These are phyloP conservation scores for Diceros bicornis DNA, from an alignment of 2,797 vertebrate genomes.

Conservation along the genomic window DNA sequence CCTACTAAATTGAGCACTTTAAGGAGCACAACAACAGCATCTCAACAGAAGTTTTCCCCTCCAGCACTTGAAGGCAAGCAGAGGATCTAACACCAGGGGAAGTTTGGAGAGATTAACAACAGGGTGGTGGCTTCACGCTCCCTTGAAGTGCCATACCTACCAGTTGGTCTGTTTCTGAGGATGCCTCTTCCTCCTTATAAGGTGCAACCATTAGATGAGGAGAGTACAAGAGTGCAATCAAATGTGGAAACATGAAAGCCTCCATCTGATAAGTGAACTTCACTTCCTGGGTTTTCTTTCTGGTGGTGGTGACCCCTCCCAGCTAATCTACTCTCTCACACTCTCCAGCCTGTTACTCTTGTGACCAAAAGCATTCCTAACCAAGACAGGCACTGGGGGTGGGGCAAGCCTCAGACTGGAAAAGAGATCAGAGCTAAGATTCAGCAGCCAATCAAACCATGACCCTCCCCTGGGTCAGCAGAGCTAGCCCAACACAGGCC, in stretches of 20 bases:
- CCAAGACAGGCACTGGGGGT: not conserved
- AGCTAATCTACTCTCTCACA: not conserved
- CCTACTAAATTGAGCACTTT: not conserved
- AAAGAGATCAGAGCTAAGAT: not conserved
- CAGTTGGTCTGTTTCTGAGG: not conserved
- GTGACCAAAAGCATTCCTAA: not conserved
- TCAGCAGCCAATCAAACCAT: not conserved
- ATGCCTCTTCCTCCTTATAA: not conserved
- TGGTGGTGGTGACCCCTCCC: too few relatives aligned
- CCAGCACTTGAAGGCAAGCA: not conserved
- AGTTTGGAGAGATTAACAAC: not conserved
- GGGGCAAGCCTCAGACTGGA: not conserved
- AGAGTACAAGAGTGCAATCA: not conserved
- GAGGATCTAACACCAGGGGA: too few relatives aligned
- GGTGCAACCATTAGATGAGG: fast-evolving
- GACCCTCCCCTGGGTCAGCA: fast-evolving
- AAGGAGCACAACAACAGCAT: not conserved
- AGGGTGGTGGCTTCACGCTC: not conserved
- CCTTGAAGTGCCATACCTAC: too few relatives aligned
- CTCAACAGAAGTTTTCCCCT: not conserved
- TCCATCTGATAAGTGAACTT: fast-evolving
- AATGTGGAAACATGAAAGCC: not conserved
- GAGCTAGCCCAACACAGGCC: not conserved
- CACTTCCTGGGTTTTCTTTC: not conserved
- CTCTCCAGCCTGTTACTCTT: not conserved